Evolutionary conservation across 2,888 invertebrate genomes (phyloP), one percentile per base, ranked within the genome.

Genomic region (Blera fallax): DNA sequence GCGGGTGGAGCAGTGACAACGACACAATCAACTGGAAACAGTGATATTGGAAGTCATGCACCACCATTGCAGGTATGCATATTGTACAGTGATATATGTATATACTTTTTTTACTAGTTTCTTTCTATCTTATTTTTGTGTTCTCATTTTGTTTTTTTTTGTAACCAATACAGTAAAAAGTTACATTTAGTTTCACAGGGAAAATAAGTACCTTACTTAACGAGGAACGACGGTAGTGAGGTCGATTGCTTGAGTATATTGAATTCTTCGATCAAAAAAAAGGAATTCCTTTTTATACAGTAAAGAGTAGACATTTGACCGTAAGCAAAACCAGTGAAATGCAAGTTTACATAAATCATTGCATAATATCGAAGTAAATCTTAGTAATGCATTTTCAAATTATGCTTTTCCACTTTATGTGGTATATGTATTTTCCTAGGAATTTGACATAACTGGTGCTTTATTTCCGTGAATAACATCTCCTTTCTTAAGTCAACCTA

Each of bases 21-120:
- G 94, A 94, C 56, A 93, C 93, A 54, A 91, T 52, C 91, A 67
- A 92, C 93, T 45, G 94, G 94, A 87, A 95, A 95, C 90, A 95
- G 95, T 21, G 95, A 95, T 88, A 92, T 94, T 87, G 91, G 93
- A 32, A 93, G 93, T 88, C 94, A 94, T 90, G 93, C 94, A 52
- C 95, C 95, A 64, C 93, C 94, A 85, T 90, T 95, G 79, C 94
- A 94, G 91, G 94, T 94, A 89, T 88, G 90, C 90, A 83, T 60
- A 67, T 70, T 78, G 52, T 56, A 43, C 43, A 52, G 14, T 83
- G 60, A 52, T 70, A 32, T 37, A 29, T 29, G 7, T 7, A 5
- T 29, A 29, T 18, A 32, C 10, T 16, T 64, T 64, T 65, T 48
- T 43, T 40, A 29, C 16, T 21, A 32, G 7, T 27, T 54, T 14